Base-by-base conservation (phyloP, 2,113 vertebrate genomes). In the Petroica traversi region DNA sequence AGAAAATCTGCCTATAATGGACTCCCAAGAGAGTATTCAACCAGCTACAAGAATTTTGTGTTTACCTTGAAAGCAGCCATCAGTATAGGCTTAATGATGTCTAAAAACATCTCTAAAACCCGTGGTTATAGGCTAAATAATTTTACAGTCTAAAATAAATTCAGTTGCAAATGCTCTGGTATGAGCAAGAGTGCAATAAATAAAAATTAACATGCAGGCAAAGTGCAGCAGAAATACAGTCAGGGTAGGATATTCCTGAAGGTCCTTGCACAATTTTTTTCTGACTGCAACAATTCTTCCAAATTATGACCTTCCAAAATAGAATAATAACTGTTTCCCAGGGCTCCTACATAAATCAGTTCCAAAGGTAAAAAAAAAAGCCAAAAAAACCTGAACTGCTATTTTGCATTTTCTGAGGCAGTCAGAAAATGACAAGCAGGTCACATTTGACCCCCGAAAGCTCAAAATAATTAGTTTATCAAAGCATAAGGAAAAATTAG, bases 41-140 rank as follows among this genome's bases (percentile, higher is more conserved):
- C 11, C 52, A 89, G 24, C 66, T 68, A 71, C 43, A 85, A 75
- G 19, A 89, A 72, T 79, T 78, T 84, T 72, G 54, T 40, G 22
- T 88, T 93, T 94, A 68, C 43, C 55, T 84, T 93, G 74, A 93
- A 95, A 94, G 61, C 57, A 82, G 40, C 26, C 61, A 46, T 91
- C 81, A 74, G 16, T 71, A 41, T 46, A 62, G 38, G 10, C 31
- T 69, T 77, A 91, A 91, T 34, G 40, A 62, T 58, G 9, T 59
- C 73, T 86, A 55, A 91, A 92, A 59, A 15, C 20, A 67, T 54
- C 36, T 31, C 52, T 67, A 57, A 88, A 92, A 57, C 2, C 46
- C 4, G 0, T 51, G 24, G 25, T 81, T 81, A 59, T 33, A 33
- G 20, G 26, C 43, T 78, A 77, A 86, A 86, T 40, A 90, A 57